A percentile compares a stretch with the other conserved stretches of the same genome.
phyloP scores from a whole-genome alignment of 2,888 invertebrate species.

The Dendrolimus houi region DNA sequence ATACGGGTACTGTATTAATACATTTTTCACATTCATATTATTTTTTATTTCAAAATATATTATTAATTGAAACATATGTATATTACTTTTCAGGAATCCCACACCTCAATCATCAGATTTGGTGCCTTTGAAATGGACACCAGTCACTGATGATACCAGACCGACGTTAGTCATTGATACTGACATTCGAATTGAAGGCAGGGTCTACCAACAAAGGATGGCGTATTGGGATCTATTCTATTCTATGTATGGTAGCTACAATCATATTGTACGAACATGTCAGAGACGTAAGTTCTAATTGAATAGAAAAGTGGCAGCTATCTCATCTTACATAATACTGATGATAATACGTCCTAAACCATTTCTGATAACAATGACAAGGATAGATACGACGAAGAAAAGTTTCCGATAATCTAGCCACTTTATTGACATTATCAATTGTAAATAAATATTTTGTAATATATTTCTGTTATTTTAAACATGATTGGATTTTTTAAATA shows the following conservation, averaged over 20 bases:
- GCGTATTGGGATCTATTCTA: conserved; percentile 67
- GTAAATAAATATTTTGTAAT: background rate
- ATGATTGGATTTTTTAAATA: too few relatives aligned
- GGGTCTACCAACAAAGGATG: conserved; percentile 49
- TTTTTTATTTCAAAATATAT: too few relatives aligned
- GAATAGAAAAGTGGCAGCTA: background rate
- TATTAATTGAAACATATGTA: background rate
- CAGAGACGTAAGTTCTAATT: conserved; percentile 4
- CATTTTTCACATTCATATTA: background rate
- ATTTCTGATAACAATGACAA: background rate
- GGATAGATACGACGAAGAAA: background rate
- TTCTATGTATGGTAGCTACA: conserved; percentile 41
- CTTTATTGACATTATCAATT: background rate
- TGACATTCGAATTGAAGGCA: conserved; percentile 32
- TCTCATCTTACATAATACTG: background rate
- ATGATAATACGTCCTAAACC: background rate
- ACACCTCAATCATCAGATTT: conserved; percentile 36
- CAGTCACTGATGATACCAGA: conserved; percentile 32
- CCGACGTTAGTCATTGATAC: conserved; percentile 51
- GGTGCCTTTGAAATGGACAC: conserved; percentile 43
- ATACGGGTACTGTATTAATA: conserved; percentile 43
- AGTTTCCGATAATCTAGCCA: background rate
- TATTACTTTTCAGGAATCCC: conserved; percentile 43
- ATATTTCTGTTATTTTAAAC: background rate
- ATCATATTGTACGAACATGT: conserved; percentile 37